phyloP scores from a whole-genome alignment of 1,140 invertebrate species.

The Formica selysi region DNA sequence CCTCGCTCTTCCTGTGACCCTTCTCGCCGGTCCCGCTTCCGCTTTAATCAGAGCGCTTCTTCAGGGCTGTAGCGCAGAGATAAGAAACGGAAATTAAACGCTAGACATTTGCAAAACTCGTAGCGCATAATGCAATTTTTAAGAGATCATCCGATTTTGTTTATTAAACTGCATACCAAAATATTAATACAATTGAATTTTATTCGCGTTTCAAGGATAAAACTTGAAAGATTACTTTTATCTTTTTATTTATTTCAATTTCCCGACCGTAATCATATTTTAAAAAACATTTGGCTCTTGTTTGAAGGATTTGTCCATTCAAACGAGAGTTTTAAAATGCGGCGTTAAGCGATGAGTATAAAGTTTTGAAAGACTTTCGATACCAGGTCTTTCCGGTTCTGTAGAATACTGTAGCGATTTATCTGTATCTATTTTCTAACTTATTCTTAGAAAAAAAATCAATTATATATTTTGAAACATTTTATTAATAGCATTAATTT shows the following conservation, averaged over 20 bases:
- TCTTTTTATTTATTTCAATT: not conserved
- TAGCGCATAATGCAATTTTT: not conserved
- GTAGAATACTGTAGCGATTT: too few species aligned
- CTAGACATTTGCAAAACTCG: conserved; percentile 34
- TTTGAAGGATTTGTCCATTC: not conserved
- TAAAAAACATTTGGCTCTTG: not conserved
- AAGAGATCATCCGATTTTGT: not conserved
- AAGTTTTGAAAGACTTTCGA: not conserved
- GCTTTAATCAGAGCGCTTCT: conserved; percentile 49
- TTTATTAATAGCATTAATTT: too few species aligned
- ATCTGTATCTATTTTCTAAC: too few species aligned
- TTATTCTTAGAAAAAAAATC: too few species aligned
- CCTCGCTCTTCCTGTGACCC: not conserved
- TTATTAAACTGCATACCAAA: not conserved
- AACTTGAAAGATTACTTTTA: not conserved
- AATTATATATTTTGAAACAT: too few species aligned
- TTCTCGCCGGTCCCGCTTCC: not conserved
- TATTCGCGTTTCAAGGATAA: not conserved
- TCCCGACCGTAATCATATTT: not conserved
- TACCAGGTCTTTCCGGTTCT: too few species aligned
- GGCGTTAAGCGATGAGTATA: not conserved
- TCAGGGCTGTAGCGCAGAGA: conserved; percentile 6
- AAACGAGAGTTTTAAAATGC: not conserved
- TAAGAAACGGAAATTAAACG: conserved; percentile 62
- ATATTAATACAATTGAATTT: not conserved